A percentile compares a stretch with the other conserved stretches of the same genome.
Evolutionary conservation across 1,140 invertebrate genomes (phyloP).

Genomic region (Mercenaria mercenaria): DNA sequence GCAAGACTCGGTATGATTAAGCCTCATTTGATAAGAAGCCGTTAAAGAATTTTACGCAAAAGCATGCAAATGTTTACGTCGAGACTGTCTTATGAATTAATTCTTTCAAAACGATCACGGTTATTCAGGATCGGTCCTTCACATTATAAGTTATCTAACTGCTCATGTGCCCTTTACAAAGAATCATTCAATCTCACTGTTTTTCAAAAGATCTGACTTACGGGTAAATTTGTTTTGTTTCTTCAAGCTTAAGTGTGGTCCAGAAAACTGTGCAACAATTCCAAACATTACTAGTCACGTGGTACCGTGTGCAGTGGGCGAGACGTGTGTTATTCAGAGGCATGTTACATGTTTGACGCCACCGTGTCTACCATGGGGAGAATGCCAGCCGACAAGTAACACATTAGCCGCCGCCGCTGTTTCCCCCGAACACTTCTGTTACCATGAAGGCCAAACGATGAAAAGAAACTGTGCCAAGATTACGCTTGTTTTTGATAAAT

Average conservation of each 20-base stretch:
- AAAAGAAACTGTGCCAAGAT: slow-evolving; percentile 92
- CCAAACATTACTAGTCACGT: slow-evolving; percentile 78
- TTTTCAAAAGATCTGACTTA: no score
- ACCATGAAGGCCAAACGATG: slow-evolving; percentile 91
- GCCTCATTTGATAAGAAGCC: no score
- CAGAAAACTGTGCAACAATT: slow-evolving; percentile 82
- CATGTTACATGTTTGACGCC: slow-evolving; percentile 90
- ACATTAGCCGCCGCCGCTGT: slow-evolving; percentile 92
- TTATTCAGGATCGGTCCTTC: no score
- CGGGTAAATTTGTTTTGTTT: no score
- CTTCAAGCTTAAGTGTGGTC: slow-evolving; percentile 85
- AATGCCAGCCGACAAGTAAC: slow-evolving; percentile 92
- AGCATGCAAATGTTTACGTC: no score
- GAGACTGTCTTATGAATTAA: no score
- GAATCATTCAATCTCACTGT: no score
- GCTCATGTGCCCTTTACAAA: no score
- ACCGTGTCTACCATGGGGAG: slow-evolving; percentile 92
- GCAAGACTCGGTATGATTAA: no score
- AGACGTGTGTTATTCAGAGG: slow-evolving; percentile 81
- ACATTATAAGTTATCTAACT: no score
- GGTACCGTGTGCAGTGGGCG: slow-evolving; percentile 74
- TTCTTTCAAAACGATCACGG: no score
- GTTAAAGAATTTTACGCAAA: no score
- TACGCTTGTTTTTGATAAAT: slow-evolving; percentile 90
- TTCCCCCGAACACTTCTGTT: slow-evolving; percentile 88